Evolutionary conservation across 2,888 invertebrate species (phyloP).

Genomic region (Hipparchia sbordonii): DNA sequence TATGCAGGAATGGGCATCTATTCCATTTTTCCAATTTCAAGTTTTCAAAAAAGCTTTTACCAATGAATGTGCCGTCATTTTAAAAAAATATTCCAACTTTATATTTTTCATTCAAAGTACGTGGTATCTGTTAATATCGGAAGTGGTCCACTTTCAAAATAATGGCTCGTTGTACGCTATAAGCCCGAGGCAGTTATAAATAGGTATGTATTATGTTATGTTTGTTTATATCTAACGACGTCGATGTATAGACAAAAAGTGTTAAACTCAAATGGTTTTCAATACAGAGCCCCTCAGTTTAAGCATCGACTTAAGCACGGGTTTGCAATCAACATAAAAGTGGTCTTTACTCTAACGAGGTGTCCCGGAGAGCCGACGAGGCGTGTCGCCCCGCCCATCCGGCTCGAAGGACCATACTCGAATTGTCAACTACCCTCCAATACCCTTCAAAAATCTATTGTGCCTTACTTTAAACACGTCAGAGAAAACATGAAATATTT

Average conservation of each 20-base stretch:
- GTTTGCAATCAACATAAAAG: slow-evolving; percentile 38
- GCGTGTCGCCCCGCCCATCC: slow-evolving; percentile 67
- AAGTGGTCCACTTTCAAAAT: too few relatives aligned
- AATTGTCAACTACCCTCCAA: slow-evolving; percentile 60
- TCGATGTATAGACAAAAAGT: not conserved
- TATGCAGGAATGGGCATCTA: too few relatives aligned
- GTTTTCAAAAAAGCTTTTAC: too few relatives aligned
- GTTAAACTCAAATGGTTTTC: slow-evolving; percentile 28
- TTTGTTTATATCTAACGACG: not conserved
- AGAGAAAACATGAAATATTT: slow-evolving; percentile 33
- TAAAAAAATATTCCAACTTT: too few relatives aligned
- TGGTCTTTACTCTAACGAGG: slow-evolving; percentile 55
- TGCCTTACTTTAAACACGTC: slow-evolving; percentile 33
- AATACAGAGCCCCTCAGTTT: slow-evolving; percentile 28
- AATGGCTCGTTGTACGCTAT: too few relatives aligned
- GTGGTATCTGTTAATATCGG: too few relatives aligned
- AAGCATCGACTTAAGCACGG: slow-evolving; percentile 37
- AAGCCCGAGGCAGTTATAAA: too few relatives aligned
- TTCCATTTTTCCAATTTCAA: too few relatives aligned
- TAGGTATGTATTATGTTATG: not conserved
- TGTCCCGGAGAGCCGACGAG: slow-evolving; percentile 57
- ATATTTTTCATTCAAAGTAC: too few relatives aligned
- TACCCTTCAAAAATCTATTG: slow-evolving; percentile 43
- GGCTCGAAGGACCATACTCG: slow-evolving; percentile 56
- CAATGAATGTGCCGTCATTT: too few relatives aligned